Conservation (phyloP, 2,888 invertebrate species). For the Rhamphomyia laevipes region DNA sequence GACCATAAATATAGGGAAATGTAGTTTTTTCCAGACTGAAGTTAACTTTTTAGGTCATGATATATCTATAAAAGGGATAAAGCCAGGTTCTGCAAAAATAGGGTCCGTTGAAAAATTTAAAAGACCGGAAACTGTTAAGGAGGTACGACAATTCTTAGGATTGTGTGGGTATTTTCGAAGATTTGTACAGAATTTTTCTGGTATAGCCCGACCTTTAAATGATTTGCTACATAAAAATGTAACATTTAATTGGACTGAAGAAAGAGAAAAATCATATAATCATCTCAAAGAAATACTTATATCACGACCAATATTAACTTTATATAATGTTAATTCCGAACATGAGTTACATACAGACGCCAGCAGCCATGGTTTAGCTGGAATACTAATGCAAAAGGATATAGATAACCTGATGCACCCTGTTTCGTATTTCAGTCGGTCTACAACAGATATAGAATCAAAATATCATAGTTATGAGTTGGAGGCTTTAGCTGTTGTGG, state of each 20-base stretch:
- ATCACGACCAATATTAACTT: not conserved
- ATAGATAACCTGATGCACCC: not conserved
- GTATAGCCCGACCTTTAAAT: conserved; percentile 19
- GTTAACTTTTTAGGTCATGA: conserved; percentile 2
- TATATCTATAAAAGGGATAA: conserved; percentile 1
- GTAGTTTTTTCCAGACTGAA: not conserved
- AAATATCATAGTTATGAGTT: conserved; percentile 4
- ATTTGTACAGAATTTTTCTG: conserved; percentile 20
- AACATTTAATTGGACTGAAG: conserved; percentile 13
- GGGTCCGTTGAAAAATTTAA: conserved; percentile 16
- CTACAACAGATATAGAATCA: not conserved
- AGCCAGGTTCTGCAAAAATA: no score
- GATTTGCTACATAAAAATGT: conserved; percentile 13
- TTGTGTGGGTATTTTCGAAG: conserved; percentile 22
- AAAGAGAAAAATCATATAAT: not conserved
- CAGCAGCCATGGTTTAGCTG: no score
- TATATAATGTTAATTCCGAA: not conserved
- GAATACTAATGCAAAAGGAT: conserved; percentile 1
- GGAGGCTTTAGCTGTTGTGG: conserved; percentile 2
- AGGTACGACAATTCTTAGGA: conserved; percentile 21
- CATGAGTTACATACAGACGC: conserved; percentile 7
- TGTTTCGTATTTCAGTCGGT: conserved; percentile 5
- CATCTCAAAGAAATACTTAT: not conserved
- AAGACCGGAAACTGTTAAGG: conserved; percentile 11
- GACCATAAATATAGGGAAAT: not conserved